Evolutionary conservation across 1,140 invertebrate genomes (phyloP).

Genomic region (Papilio machaon): DNA sequence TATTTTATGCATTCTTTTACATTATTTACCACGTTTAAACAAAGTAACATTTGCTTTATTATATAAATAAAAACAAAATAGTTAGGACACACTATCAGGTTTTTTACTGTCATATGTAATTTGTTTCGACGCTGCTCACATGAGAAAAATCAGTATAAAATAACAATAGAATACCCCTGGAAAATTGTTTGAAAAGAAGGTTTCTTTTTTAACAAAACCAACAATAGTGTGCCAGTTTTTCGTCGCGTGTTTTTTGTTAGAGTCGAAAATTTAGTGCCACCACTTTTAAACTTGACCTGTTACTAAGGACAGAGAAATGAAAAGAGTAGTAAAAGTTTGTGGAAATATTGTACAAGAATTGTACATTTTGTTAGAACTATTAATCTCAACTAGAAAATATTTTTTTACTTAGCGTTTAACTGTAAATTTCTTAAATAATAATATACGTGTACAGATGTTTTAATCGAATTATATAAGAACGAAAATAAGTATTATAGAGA

Average conservation of each 20-base stretch:
- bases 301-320: constrained; percentile 42
- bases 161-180: neutral
- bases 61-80: neutral
- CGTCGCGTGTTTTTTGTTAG: constrained; percentile 55
- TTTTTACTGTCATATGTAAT: neutral
- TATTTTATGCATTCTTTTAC: no score
- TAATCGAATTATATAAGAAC: neutral
- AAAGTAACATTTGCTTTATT: no score
- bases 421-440: no score
- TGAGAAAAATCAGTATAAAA: neutral
- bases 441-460: no score
- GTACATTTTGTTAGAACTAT: neutral
- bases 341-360: neutral
- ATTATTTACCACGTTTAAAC: no score
- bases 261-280: constrained; percentile 66
- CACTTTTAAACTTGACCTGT: constrained; percentile 66
- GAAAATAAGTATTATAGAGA: neutral
- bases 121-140: neutral
- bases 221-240: constrained; percentile 61
- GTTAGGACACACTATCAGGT: neutral
- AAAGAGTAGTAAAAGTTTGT: constrained; percentile 45
- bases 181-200: constrained; percentile 35
- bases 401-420: no score
- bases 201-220: constrained; percentile 51
- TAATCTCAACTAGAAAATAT: no score